Percentiles rank a stretch among this genome's conserved stretches.
Evolutionary conservation across 1,140 invertebrate species (phyloP).

Genomic region (Bathynomus jamesi): DNA sequence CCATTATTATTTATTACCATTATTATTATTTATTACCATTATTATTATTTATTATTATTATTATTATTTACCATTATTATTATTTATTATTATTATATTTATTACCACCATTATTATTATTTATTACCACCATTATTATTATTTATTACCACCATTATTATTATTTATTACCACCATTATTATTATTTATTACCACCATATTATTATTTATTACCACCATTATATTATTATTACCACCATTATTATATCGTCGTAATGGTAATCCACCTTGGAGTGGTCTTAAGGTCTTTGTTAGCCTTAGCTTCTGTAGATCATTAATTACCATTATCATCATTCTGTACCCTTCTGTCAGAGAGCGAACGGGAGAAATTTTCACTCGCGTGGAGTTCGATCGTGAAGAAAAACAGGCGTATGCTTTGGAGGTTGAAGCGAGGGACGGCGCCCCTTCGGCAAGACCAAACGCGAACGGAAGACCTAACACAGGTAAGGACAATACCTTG

Average conservation of each 20-base stretch:
- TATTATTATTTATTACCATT: too few relatives aligned
- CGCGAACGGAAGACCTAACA: constrained; percentile 79
- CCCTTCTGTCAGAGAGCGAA: constrained; percentile 56
- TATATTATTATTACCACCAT: too few relatives aligned
- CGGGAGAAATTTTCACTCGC: constrained; percentile 88
- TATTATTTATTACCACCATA: too few relatives aligned
- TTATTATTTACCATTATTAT: too few relatives aligned
- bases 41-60: not conserved
- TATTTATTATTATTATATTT: too few relatives aligned
- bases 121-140: too few relatives aligned
- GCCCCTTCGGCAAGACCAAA: constrained; percentile 85
- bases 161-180: too few relatives aligned
- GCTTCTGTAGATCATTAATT: constrained; percentile 48
- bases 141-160: too few relatives aligned
- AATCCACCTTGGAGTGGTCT: not conserved
- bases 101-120: too few relatives aligned
- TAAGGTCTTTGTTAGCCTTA: too few relatives aligned
- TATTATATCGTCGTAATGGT: not conserved
- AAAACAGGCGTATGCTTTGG: constrained; percentile 86
- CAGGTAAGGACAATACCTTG: constrained; percentile 68
- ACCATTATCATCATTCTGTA: constrained; percentile 55
- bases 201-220: too few relatives aligned
- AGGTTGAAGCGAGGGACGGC: constrained; percentile 86
- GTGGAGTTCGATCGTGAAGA: constrained; percentile 83
- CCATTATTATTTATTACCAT: too few relatives aligned